Evolutionary conservation across 2,888 invertebrate species (phyloP), one percentile per base, ranked within the genome.

Genomic region (Agrypnus murinus): DNA sequence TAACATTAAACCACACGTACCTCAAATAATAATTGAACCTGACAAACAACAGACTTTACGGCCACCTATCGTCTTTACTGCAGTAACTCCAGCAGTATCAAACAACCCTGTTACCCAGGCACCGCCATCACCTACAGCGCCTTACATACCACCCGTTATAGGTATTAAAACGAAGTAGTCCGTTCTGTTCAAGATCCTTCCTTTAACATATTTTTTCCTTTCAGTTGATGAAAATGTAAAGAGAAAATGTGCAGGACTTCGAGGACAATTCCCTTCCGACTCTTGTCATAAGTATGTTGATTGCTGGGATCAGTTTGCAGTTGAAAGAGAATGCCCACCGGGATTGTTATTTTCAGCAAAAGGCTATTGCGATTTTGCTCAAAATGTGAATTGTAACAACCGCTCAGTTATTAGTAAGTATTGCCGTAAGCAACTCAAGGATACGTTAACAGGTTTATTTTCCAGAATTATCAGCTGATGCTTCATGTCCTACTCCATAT

Each of bases 271-370:
- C 74, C 88, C 91, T 0, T 89, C 90, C 8, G 86, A 87, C 0
- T 83, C 87, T 6, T 92, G 92, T 78, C 88, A 88, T 45, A 90
- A 88, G 77, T 92, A 90, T 81, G 78, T 92, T n/a, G 92, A 92
- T 82, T 92, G 92, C 80, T 92, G 92, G 92, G 91, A 92, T 76
- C 92, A 90, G 0, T 87, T 88, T 75, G 91, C 89, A 0, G 86
- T 90, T 19, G 92, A 92, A 76, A 90, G 92, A 81, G 87, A 88
- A 17, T 92, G 92, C 72, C 91, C 92, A 0, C 84, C 85, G 6
- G 90, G 90, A 0, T 80, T 92, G 3, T 79, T 90, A 38, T 92
- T 92, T 82, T 89, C 90, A 0, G 84, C 87, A 38, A 89, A 87
- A 0, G 83, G 85, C 59, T 90, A 88, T 75, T 92, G 92, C 71